Evolutionary conservation across 2,113 vertebrate species (phyloP).

Genomic region (Litocranius walleri): DNA sequence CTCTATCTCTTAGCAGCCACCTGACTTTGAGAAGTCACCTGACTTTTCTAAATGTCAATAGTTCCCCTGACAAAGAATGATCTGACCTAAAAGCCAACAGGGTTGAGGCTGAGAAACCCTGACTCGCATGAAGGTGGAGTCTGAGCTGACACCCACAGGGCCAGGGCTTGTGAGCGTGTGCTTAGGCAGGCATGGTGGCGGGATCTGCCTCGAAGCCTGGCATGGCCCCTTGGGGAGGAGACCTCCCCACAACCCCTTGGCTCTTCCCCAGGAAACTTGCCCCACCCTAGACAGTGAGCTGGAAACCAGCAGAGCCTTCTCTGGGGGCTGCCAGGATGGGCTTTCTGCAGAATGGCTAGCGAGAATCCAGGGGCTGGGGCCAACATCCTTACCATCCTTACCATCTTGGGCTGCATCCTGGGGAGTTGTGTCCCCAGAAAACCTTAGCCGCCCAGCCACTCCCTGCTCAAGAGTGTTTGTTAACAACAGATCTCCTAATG

Average conservation of each 20-base stretch:
- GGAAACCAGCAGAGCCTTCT: not conserved
- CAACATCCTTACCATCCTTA: not conserved
- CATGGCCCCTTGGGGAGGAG: not conserved
- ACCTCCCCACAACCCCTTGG: not conserved
- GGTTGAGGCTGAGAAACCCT: not conserved
- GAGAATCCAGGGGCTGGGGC: not conserved
- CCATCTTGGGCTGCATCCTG: not conserved
- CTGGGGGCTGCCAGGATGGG: not conserved
- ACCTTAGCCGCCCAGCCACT: conserved; percentile 68
- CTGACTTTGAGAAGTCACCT: not conserved
- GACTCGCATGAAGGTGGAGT: not conserved
- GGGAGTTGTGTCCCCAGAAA: conserved; percentile 64
- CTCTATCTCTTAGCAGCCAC: not conserved
- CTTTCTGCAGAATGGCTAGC: not conserved
- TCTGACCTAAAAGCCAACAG: not conserved
- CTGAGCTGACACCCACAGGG: too few species aligned
- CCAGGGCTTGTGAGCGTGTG: not conserved
- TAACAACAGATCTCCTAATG: conserved; percentile 70
- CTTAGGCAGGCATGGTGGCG: too few species aligned
- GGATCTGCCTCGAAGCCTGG: not conserved
- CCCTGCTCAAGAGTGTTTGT: conserved; percentile 66
- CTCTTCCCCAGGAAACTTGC: not conserved
- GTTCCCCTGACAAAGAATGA: not conserved
- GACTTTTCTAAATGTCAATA: not conserved
- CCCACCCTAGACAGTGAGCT: not conserved